Conservation (phyloP, 2,113 vertebrate species). For the Casuarius casuarius region DNA sequence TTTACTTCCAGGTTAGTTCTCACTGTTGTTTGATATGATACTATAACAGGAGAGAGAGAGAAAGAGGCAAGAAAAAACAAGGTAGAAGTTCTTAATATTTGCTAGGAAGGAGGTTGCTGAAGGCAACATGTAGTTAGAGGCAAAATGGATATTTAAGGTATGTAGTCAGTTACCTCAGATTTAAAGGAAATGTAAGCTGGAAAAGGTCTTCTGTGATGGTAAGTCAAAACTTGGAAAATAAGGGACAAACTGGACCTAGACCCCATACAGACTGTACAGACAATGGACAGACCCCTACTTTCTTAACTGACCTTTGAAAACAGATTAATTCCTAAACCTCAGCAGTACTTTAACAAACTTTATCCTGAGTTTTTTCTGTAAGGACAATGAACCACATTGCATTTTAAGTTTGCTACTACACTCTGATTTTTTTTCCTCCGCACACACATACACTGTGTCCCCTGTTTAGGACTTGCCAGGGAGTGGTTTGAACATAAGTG, state of each 20-base stretch:
- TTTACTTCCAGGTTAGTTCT: not conserved
- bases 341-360: conserved; percentile 55
- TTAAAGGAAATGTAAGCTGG: not conserved
- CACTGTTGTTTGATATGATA: not conserved
- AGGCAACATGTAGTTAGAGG: not conserved
- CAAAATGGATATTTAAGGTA: not conserved
- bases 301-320: conserved; percentile 62
- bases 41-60: not conserved
- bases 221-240: not conserved
- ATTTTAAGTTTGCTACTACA: not conserved
- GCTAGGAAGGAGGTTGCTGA: not conserved
- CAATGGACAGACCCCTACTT: conserved; percentile 27
- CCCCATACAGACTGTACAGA: not conserved
- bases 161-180: not conserved
- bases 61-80: not conserved
- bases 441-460: not conserved
- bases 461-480: not conserved
- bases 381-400: not conserved
- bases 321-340: conserved; percentile 57
- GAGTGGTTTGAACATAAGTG: not conserved
- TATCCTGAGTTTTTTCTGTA: not conserved
- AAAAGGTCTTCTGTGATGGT: not conserved
- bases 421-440: not conserved
- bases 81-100: not conserved
- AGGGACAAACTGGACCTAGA: not conserved